Percentiles rank a stretch among this genome's conserved stretches.
Conservation (phyloP, 2,797 vertebrate species). For the Chelonia mydas region DNA sequence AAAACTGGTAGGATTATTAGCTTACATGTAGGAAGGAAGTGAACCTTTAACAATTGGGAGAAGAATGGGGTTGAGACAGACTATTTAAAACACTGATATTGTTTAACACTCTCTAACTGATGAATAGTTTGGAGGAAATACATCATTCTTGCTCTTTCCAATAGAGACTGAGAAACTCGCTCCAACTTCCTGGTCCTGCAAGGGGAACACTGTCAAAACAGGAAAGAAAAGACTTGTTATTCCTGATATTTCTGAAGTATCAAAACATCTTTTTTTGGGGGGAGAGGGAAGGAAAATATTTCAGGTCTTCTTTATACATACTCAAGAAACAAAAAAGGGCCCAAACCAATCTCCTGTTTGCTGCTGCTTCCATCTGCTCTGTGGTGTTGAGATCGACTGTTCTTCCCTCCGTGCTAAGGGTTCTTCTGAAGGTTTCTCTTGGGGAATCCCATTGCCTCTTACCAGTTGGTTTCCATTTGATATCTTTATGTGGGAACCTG, state of each 20-base stretch:
- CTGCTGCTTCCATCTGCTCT: not conserved
- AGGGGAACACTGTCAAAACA: not conserved
- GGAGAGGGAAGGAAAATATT: not conserved
- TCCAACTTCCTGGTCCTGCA: not conserved
- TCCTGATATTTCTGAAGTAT: not conserved
- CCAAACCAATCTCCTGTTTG: not conserved
- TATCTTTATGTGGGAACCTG: not conserved
- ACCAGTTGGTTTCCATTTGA: not conserved
- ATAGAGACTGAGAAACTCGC: not conserved
- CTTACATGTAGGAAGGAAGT: not conserved
- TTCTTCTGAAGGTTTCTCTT: not conserved
- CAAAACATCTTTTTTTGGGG: not conserved
- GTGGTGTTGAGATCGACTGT: not conserved
- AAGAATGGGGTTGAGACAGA: not conserved
- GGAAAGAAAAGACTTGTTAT: not conserved
- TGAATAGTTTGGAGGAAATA: not conserved
- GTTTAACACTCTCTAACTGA: not conserved
- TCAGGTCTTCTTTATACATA: not conserved
- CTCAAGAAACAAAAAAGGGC: too few relatives aligned
- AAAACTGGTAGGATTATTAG: not conserved
- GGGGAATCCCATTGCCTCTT: not conserved
- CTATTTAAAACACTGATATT: not conserved
- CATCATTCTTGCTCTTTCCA: not conserved
- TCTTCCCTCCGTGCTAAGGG: not conserved
- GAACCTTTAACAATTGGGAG: not conserved